Base-by-base conservation (phyloP, 2,113 vertebrate genomes). In the Mesoclemmys tuberculata region DNA sequence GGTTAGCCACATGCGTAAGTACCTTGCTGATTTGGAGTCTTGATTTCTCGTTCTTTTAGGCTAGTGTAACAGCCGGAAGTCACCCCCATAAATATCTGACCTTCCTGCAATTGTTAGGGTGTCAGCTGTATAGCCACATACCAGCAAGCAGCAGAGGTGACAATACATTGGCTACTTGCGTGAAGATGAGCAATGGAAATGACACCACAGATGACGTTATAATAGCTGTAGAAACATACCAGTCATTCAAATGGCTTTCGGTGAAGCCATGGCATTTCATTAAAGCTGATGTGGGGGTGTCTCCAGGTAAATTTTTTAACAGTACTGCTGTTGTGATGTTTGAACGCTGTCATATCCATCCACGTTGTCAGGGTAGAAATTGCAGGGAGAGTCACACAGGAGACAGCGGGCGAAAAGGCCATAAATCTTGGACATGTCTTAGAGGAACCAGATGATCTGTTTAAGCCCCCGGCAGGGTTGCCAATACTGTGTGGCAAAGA, bases 231-330 rank as follows among this genome's bases (percentile, higher is more conserved):
- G 78, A 84, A 92, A 82, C 0, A 0, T 11, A 68, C 85, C 87
- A 10, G 0, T 89, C 21, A 0, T 46, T 19, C 10, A 54, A 48
- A 54, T 0, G 0, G 68, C 82, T 61, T 52, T 0, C 0, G n/a
- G 75, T 68, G 85, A 26, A 19, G 56, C 51, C 2, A 0, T 16
- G 41, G 84, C 89, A 24, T 90, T 87, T 49, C 29, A 1, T 78
- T 61, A 81, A 49, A 78, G 75, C 86, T 49, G 49, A 85, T 38
- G 81, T 52, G 5, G 83, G n/a, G 49, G 55, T 22, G 80, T 74
- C 61, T 85, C 88, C 38, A 71, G 90, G 87, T 82, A 18, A 51
- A 41, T 41, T 52, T n/a, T 80, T 48, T 0, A 1, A 48, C 92
- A 92, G 92, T 0, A 2, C 71, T 81, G 16, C 85, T 78, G 54